Percentiles rank a stretch among this genome's conserved stretches.
These are phyloP conservation scores for Condylura cristata DNA, from an alignment of 2,113 vertebrate genomes.

Conservation along the genomic window DNA sequence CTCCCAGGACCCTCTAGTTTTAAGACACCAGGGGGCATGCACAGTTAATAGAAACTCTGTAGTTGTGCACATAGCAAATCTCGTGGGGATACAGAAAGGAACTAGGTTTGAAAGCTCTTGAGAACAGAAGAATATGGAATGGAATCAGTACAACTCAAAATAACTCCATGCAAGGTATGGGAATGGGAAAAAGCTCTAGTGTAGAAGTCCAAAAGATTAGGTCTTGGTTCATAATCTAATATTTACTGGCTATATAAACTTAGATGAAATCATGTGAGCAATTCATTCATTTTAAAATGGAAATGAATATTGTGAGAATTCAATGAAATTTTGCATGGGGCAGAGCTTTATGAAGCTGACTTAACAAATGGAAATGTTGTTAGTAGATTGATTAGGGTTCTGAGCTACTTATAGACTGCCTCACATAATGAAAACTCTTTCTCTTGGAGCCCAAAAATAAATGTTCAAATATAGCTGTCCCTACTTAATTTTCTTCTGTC, in stretches of 20 bases:
- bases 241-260: neutral
- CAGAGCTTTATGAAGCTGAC: neutral
- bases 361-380: neutral
- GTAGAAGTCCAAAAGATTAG: neutral
- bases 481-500: slow-evolving; percentile 31
- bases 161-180: neutral
- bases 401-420: neutral
- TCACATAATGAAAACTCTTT: slow-evolving; percentile 21
- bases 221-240: neutral
- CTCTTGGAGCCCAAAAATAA: neutral
- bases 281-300: neutral
- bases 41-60: neutral
- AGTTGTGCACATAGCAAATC: neutral
- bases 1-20: neutral
- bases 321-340: neutral
- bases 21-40: neutral
- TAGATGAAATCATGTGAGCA: neutral
- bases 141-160: neutral
- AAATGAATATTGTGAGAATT: slow-evolving; percentile 31
- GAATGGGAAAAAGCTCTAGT: neutral
- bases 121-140: neutral
- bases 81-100: neutral
- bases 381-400: neutral
- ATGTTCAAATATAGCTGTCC: slow-evolving; percentile 32
- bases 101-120: neutral